These are phyloP conservation scores for Calliopum simillimum DNA, from an alignment of 2,888 invertebrate genomes.

Conservation along the genomic window DNA sequence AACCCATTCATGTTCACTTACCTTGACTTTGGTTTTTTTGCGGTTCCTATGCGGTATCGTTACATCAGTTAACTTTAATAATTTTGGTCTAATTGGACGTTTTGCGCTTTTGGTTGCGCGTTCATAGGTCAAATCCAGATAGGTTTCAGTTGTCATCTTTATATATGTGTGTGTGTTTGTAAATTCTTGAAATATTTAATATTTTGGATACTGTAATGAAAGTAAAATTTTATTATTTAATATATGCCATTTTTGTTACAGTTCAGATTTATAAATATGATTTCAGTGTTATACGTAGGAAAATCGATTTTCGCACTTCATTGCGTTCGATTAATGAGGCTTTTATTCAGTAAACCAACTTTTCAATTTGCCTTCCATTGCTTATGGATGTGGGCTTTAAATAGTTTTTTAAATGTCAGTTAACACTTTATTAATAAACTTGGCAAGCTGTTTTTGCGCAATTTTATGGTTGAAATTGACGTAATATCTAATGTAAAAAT, in stretches of 20 bases:
- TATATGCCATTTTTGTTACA: neutral
- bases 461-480: too few relatives aligned
- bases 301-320: too few relatives aligned
- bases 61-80: constrained; percentile 64
- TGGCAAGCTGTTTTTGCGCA: too few relatives aligned
- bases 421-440: too few relatives aligned
- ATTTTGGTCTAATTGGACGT: constrained; percentile 63
- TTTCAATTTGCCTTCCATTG: too few relatives aligned
- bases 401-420: too few relatives aligned
- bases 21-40: constrained; percentile 67
- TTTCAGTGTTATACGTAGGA: too few relatives aligned
- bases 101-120: constrained; percentile 58
- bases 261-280: neutral
- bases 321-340: too few relatives aligned
- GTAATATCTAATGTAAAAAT: too few relatives aligned
- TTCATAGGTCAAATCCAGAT: constrained; percentile 62
- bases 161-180: neutral
- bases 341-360: too few relatives aligned
- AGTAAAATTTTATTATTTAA: neutral
- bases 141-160: constrained; percentile 64
- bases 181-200: constrained; percentile 4
- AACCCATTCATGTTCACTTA: constrained; percentile 44
- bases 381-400: too few relatives aligned
- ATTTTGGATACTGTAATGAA: neutral
- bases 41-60: constrained; percentile 65